Conservation (phyloP, 92 coral and sea anemone genomes). For the Actinostola sp. region DNA sequence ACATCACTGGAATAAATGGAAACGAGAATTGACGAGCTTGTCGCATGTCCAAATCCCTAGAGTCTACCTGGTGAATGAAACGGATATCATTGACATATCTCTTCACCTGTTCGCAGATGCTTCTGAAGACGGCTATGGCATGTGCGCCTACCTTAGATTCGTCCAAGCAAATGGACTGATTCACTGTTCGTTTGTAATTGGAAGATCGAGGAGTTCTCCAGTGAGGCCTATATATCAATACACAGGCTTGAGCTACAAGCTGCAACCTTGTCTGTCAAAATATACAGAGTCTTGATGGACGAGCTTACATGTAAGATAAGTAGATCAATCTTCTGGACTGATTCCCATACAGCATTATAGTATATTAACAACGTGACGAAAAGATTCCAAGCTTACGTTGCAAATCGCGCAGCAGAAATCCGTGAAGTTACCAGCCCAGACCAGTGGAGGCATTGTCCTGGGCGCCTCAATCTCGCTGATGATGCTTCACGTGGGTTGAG, state of each 20-base stretch:
- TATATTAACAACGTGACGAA: conserved; percentile 40
- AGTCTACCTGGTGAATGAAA: too few species aligned
- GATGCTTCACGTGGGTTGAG: conserved; percentile 50
- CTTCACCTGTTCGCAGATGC: too few species aligned
- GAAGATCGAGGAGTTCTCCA: too few species aligned
- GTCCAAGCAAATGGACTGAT: too few species aligned
- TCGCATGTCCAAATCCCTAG: too few species aligned
- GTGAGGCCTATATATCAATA: too few species aligned
- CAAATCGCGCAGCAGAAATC: conserved; percentile 46
- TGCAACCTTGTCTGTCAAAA: conserved; percentile 20
- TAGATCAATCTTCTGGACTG: conserved; percentile 34
- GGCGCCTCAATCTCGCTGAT: conserved; percentile 34
- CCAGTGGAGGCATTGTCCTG: conserved; percentile 45
- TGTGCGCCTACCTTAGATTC: too few species aligned
- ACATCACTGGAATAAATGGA: too few species aligned
- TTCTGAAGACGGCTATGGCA: too few species aligned
- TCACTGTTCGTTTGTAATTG: too few species aligned
- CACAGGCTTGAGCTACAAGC: background rate
- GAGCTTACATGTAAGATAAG: conserved; percentile 32
- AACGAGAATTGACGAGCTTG: too few species aligned
- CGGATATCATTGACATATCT: too few species aligned
- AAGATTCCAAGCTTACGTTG: conserved; percentile 48
- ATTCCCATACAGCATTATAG: conserved; percentile 34
- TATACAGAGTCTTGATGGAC: conserved; percentile 23
- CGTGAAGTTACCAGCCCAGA: conserved; percentile 31